These are phyloP conservation scores for Ormyrus nitidulus DNA, from an alignment of 2,888 invertebrate species.

Conservation along the genomic window DNA sequence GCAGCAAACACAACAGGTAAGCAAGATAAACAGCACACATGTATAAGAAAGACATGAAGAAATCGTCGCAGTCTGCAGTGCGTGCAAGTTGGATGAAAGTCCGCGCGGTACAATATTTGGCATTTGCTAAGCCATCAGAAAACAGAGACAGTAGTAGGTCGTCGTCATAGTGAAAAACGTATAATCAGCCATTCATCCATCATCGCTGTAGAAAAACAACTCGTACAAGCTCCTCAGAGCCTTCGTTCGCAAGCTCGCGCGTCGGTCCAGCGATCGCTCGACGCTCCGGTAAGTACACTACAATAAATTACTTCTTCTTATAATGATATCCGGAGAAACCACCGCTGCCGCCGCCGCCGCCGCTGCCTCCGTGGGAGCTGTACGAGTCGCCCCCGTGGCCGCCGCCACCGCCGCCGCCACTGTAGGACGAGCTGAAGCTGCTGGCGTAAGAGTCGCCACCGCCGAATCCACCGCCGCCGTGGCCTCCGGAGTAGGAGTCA, in stretches of 20 bases:
- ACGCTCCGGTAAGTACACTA: slow-evolving; percentile 33
- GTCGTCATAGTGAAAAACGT: background rate
- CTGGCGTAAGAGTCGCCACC: slow-evolving; percentile 29
- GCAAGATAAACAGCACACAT: slow-evolving; percentile 12
- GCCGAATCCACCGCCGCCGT: slow-evolving; percentile 25
- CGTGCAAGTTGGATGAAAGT: background rate
- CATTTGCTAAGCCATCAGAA: background rate
- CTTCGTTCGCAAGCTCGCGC: background rate
- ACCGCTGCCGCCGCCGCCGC: slow-evolving; percentile 55
- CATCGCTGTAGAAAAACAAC: background rate
- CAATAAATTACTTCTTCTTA: slow-evolving; percentile 59
- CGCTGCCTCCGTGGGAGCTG: slow-evolving; percentile 19
- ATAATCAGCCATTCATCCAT: background rate
- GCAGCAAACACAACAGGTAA: slow-evolving; percentile 55
- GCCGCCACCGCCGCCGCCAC: slow-evolving; percentile 29
- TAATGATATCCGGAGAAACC: slow-evolving; percentile 68
- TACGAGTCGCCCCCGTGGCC: slow-evolving; percentile 12
- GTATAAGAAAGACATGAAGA: slow-evolving; percentile 19
- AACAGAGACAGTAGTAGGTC: background rate
- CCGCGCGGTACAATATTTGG: slow-evolving; percentile 14
- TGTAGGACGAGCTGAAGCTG: slow-evolving; percentile 16
- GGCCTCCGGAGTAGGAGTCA: slow-evolving; percentile 47
- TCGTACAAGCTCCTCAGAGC: background rate
- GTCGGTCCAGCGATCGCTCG: slow-evolving; percentile 5
- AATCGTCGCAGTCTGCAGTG: slow-evolving; percentile 2